Conservation (phyloP, 2,888 invertebrate species). For the Latrodectus elegans region DNA sequence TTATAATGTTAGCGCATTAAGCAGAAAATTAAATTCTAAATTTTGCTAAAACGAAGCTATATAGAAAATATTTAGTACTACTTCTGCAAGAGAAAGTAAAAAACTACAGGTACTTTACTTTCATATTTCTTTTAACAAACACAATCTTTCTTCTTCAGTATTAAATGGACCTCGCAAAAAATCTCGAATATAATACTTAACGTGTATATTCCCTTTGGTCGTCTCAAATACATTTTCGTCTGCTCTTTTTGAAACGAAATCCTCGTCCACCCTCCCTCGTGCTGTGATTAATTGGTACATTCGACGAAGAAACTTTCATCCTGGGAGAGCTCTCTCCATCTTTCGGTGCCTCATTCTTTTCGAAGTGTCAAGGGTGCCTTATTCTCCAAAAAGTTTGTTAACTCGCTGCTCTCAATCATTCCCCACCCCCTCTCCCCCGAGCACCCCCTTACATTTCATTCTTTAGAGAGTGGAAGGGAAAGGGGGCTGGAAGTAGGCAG, state of each 20-base stretch:
- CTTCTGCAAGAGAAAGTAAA: too few relatives aligned
- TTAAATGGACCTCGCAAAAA: background rate
- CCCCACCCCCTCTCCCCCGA: background rate
- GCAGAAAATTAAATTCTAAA: too few relatives aligned
- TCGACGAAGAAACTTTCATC: constrained; percentile 56
- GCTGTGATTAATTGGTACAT: constrained; percentile 56
- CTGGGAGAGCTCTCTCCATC: constrained; percentile 26
- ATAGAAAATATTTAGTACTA: too few relatives aligned
- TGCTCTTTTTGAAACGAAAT: constrained; percentile 24
- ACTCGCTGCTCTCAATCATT: constrained; percentile 60
- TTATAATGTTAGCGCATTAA: too few relatives aligned
- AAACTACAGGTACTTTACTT: too few relatives aligned
- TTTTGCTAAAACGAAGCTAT: too few relatives aligned
- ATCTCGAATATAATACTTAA: background rate
- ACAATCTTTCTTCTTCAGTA: too few relatives aligned
- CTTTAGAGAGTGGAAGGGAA: constrained; percentile 5
- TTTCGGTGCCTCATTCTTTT: constrained; percentile 55
- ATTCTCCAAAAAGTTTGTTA: constrained; percentile 65
- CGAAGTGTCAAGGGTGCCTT: constrained; percentile 52
- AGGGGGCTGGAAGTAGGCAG: background rate
- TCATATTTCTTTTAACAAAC: too few relatives aligned
- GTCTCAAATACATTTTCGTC: constrained; percentile 13
- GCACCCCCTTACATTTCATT: constrained; percentile 1
- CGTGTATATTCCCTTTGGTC: constrained; percentile 9
- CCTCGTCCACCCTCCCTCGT: constrained; percentile 16